Percentiles rank a stretch among this genome's conserved stretches.
Conservation (phyloP, 2,888 invertebrate species). For the Hesperia comma region DNA sequence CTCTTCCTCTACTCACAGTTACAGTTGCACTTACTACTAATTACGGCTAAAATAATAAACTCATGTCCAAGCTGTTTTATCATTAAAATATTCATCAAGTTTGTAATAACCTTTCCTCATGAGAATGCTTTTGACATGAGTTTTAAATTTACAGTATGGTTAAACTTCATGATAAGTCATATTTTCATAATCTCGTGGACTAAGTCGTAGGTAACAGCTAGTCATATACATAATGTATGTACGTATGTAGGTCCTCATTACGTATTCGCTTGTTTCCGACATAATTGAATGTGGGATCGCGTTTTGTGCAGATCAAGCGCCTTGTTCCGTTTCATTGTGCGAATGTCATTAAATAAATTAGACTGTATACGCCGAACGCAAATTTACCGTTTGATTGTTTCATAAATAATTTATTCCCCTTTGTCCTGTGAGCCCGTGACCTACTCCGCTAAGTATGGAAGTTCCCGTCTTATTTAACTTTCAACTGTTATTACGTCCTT, state of each 20-base stretch:
- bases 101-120: too few species aligned
- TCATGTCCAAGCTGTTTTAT: too few species aligned
- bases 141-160: too few species aligned
- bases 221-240: background rate
- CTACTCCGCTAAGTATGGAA: slow-evolving; percentile 28
- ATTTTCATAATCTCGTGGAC: too few species aligned
- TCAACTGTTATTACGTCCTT: slow-evolving; percentile 29
- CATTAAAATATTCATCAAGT: too few species aligned
- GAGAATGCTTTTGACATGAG: too few species aligned
- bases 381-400: slow-evolving; percentile 35
- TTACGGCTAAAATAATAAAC: too few species aligned
- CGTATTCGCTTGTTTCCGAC: slow-evolving; percentile 51
- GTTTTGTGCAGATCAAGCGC: slow-evolving; percentile 58
- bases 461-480: slow-evolving; percentile 32
- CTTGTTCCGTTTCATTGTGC: slow-evolving; percentile 57
- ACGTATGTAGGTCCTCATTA: slow-evolving; percentile 45
- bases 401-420: slow-evolving; percentile 31
- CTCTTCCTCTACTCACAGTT: too few species aligned
- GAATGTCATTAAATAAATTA: slow-evolving; percentile 52
- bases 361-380: slow-evolving; percentile 19
- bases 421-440: slow-evolving; percentile 28
- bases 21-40: too few species aligned
- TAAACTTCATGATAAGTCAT: too few species aligned
- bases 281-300: slow-evolving; percentile 60
- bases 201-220: too few species aligned